Percentiles rank a stretch among this genome's conserved stretches.
phyloP scores from a whole-genome alignment of 2,888 invertebrate species.

The Brachylomia viminalis region DNA sequence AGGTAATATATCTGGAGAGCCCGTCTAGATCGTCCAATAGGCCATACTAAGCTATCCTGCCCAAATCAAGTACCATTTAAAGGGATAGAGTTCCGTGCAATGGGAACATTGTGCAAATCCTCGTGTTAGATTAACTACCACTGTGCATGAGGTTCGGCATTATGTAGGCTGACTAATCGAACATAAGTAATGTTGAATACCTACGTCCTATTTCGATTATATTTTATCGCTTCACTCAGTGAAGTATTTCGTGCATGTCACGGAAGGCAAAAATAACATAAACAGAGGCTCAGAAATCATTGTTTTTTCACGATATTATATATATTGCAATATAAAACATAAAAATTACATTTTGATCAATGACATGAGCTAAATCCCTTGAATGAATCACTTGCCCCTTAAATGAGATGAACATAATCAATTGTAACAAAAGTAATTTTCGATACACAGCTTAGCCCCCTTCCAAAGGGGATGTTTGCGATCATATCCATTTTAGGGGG shows the following conservation, averaged over 20 bases:
- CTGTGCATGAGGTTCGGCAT: slow-evolving; percentile 24
- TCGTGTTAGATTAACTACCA: slow-evolving; percentile 42
- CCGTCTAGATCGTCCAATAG: slow-evolving; percentile 40
- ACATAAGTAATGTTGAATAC: slow-evolving; percentile 22
- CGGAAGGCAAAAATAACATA: neutral
- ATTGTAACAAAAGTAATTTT: slow-evolving; percentile 38
- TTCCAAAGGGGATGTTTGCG: slow-evolving; percentile 28
- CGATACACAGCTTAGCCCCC: slow-evolving; percentile 23
- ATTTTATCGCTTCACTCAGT: neutral
- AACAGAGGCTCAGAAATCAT: neutral
- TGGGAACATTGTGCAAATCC: slow-evolving; percentile 47
- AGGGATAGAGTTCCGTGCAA: slow-evolving; percentile 42
- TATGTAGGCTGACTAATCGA: slow-evolving; percentile 30
- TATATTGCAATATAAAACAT: neutral
- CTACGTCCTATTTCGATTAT: neutral
- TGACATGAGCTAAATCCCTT: neutral
- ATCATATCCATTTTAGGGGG: slow-evolving; percentile 34
- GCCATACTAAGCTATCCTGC: slow-evolving; percentile 18
- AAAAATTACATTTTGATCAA: slow-evolving; percentile 19
- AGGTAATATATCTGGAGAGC: slow-evolving; percentile 43
- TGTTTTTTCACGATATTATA: neutral
- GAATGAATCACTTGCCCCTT: slow-evolving; percentile 1
- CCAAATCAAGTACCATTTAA: slow-evolving; percentile 47
- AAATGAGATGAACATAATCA: slow-evolving; percentile 33
- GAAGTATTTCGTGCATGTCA: neutral